Evolutionary conservation across 2,113 vertebrate genomes (phyloP).

Genomic region (Bubalus kerabau): DNA sequence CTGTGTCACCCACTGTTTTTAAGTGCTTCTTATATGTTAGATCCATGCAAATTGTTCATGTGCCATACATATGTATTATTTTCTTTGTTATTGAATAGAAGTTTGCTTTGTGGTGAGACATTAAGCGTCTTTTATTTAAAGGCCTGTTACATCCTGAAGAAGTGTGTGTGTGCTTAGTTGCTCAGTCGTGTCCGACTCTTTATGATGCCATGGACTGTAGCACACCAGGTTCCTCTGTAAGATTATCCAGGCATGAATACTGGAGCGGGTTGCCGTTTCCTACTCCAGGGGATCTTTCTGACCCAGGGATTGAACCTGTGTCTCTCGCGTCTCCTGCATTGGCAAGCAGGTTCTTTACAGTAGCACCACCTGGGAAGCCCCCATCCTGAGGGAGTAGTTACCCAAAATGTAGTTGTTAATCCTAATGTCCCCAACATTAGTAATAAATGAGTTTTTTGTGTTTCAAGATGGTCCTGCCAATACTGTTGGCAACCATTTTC

Average conservation of each 20-base stretch:
- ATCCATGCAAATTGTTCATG: background rate
- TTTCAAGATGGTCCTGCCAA: background rate
- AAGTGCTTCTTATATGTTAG: background rate
- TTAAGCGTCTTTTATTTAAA: background rate
- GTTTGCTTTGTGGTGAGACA: background rate
- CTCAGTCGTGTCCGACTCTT: background rate
- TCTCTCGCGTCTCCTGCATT: background rate
- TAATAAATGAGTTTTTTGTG: background rate
- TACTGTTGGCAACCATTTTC: background rate
- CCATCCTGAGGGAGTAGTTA: background rate
- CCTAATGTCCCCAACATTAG: background rate
- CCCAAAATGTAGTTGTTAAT: background rate
- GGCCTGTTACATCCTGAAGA: background rate
- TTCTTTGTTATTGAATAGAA: background rate
- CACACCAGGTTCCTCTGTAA: background rate
- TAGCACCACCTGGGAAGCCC: background rate
- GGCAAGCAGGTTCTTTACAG: background rate
- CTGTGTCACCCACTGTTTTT: background rate
- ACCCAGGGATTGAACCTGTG: background rate
- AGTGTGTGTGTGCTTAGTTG: background rate
- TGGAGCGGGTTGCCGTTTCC: background rate
- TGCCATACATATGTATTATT: background rate
- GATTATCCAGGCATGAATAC: background rate
- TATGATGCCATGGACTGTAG: background rate
- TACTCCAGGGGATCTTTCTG: background rate